Evolutionary conservation across 2,797 vertebrate genomes (phyloP).

Genomic region (Momotus momota): DNA sequence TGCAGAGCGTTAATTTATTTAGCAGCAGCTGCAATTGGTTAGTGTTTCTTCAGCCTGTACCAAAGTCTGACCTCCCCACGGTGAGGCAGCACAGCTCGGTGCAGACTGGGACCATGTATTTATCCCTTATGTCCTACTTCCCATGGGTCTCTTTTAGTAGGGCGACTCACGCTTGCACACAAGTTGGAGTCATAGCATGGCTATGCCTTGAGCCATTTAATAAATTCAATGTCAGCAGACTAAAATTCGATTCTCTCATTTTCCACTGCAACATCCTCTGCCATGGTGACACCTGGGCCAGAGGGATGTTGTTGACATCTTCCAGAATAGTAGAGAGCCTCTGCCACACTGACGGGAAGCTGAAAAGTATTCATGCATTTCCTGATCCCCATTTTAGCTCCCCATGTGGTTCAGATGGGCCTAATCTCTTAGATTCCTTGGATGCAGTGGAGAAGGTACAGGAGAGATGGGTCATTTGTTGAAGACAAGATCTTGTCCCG

Average conservation of each 20-base stretch:
- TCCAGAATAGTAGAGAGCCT: not conserved
- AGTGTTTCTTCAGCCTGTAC: not conserved
- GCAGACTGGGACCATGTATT: not conserved
- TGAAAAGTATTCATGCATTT: not conserved
- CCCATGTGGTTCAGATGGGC: not conserved
- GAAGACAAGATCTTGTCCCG: fast-evolving
- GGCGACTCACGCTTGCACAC: fast-evolving
- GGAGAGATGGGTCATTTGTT: fast-evolving
- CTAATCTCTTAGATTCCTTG: not conserved
- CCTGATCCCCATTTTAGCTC: not conserved
- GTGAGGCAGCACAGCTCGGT: not conserved
- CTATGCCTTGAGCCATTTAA: not conserved
- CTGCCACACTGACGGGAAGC: fast-evolving
- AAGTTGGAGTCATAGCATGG: not conserved
- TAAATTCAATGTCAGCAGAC: not conserved
- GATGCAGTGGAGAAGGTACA: not conserved
- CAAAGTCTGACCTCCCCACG: not conserved
- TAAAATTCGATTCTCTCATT: not conserved
- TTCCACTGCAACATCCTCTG: not conserved
- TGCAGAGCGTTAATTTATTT: not conserved
- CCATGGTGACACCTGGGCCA: not conserved
- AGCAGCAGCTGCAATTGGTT: not conserved
- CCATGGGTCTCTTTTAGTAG: not conserved
- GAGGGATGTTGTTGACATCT: not conserved
- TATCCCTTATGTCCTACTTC: not conserved